These are phyloP conservation scores for Orius insidiosus DNA, from an alignment of 1,140 invertebrate genomes.

Conservation along the genomic window DNA sequence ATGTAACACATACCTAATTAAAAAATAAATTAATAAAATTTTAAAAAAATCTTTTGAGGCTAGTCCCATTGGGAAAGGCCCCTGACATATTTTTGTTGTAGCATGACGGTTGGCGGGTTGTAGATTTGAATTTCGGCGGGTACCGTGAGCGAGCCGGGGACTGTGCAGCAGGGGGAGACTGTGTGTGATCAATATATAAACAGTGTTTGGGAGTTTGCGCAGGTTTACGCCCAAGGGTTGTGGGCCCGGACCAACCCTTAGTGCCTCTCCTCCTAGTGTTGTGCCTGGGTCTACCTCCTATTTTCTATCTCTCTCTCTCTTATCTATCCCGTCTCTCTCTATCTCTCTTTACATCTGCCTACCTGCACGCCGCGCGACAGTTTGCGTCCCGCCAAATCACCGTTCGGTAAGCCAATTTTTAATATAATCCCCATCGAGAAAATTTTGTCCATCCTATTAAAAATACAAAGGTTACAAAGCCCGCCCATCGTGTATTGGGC, in stretches of 20 bases:
- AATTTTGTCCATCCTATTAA: not conserved
- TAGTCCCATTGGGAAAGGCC: too few relatives aligned
- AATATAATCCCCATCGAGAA: not conserved
- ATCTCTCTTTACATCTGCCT: conserved; percentile 4
- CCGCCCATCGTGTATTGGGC: not conserved
- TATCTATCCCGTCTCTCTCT: conserved; percentile 1
- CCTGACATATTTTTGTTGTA: too few relatives aligned
- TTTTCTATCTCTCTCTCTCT: conserved; percentile 7
- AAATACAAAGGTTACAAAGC: not conserved
- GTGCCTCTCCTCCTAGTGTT: not conserved
- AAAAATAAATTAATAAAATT: too few relatives aligned
- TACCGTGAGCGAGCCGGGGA: too few relatives aligned
- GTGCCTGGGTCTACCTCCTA: not conserved
- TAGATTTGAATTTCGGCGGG: too few relatives aligned
- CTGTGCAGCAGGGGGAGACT: too few relatives aligned
- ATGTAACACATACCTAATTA: too few relatives aligned
- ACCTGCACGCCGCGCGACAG: not conserved
- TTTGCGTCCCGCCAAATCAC: not conserved
- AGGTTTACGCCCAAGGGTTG: too few relatives aligned
- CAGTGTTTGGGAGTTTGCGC: too few relatives aligned
- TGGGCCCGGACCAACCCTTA: not conserved
- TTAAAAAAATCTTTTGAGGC: too few relatives aligned
- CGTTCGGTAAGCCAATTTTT: not conserved
- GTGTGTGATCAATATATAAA: too few relatives aligned
- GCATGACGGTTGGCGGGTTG: not conserved